These are phyloP conservation scores for Acronicta alni DNA, from an alignment of 2,888 invertebrate species.

Conservation along the genomic window DNA sequence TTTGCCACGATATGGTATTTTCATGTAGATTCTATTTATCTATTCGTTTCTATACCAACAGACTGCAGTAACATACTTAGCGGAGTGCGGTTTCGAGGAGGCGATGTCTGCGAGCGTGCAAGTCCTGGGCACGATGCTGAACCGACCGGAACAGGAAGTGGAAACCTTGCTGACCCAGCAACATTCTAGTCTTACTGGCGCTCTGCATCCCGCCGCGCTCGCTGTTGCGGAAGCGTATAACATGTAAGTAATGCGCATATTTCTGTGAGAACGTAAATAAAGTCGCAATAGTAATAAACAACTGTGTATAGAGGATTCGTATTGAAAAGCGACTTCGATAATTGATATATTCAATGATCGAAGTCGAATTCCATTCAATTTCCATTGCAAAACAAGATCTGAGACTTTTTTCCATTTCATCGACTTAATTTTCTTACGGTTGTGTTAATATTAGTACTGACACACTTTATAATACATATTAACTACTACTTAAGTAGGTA, in stretches of 20 bases:
- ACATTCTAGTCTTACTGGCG: conserved; percentile 52
- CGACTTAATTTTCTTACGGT: too few relatives aligned
- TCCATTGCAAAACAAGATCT: too few relatives aligned
- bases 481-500: too few relatives aligned
- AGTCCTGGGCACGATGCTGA: conserved; percentile 74
- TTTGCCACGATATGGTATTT: too few relatives aligned
- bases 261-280: neutral
- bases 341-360: too few relatives aligned
- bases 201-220: conserved; percentile 75
- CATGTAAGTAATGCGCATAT: conserved; percentile 67
- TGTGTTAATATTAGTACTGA: too few relatives aligned
- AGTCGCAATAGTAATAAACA: too few relatives aligned
- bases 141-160: conserved; percentile 75
- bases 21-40: neutral
- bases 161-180: conserved; percentile 67
- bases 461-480: too few relatives aligned
- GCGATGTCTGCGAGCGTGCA: conserved; percentile 72
- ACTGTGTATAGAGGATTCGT: too few relatives aligned
- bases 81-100: conserved; percentile 83
- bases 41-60: conserved; percentile 43
- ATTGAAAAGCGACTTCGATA: too few relatives aligned
- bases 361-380: too few relatives aligned
- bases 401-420: too few relatives aligned
- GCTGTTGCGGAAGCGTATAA: conserved; percentile 77
- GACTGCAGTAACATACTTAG: conserved; percentile 79